Conservation (phyloP, 2,888 invertebrate species). For the Caenorhabditis auriculariae region DNA sequence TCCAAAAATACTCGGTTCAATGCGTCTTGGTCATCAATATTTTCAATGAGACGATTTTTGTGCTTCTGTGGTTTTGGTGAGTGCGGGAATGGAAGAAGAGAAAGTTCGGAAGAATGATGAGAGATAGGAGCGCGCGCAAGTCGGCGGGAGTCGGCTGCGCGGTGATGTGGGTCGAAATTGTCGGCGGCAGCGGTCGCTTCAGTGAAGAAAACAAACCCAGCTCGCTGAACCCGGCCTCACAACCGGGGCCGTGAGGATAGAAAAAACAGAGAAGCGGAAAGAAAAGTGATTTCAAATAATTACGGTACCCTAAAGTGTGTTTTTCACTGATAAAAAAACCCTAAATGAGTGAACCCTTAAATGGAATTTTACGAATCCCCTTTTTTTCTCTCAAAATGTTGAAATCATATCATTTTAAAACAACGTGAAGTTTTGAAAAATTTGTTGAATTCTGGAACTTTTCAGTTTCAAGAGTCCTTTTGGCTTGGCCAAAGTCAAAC, state of each 20-base stretch:
- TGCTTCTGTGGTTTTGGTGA: constrained; percentile 60
- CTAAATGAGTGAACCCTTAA: too few species aligned
- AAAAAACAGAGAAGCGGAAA: constrained; percentile 31
- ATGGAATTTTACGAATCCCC: too few species aligned
- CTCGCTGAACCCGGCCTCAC: too few species aligned
- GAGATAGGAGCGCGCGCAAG: constrained; percentile 12
- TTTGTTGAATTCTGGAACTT: too few species aligned
- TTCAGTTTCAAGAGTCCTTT: too few species aligned
- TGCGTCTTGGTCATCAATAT: constrained; percentile 63
- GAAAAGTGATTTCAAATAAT: too few species aligned
- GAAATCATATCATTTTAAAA: not conserved
- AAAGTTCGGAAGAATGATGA: not conserved
- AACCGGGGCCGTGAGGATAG: constrained; percentile 28
- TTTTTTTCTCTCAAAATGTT: too few species aligned
- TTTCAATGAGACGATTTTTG: constrained; percentile 63
- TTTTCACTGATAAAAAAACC: not conserved
- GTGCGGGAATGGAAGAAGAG: constrained; percentile 1
- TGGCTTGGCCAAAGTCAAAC: too few species aligned
- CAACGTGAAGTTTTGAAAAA: constrained; percentile 1
- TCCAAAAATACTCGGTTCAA: constrained; percentile 62
- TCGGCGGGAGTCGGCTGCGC: constrained; percentile 20
- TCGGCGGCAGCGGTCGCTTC: constrained; percentile 12
- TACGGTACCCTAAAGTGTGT: too few species aligned
- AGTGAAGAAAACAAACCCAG: constrained; percentile 37
- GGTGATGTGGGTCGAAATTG: too few species aligned